phyloP scores from a whole-genome alignment of 2,888 invertebrate species.

The Smittia aterrima region DNA sequence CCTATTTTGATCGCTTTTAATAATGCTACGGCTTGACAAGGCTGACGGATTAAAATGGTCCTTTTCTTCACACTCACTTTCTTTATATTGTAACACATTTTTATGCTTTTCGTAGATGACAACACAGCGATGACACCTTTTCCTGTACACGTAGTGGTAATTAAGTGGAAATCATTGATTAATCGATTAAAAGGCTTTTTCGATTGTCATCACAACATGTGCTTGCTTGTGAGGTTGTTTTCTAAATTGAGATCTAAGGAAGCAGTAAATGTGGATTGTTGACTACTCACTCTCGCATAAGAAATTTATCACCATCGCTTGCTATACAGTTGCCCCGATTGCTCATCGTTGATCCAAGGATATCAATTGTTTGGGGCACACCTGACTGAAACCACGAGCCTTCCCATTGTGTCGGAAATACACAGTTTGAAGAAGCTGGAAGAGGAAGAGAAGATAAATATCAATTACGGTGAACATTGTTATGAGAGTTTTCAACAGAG shows the following conservation, averaged over 20 bases:
- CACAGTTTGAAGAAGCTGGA: slow-evolving; percentile 63
- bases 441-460: slow-evolving; percentile 33
- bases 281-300: slow-evolving; percentile 81
- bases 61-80: slow-evolving; percentile 78
- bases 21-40: slow-evolving; percentile 56
- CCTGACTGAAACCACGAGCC: slow-evolving; percentile 91
- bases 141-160: slow-evolving; percentile 58
- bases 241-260: neutral
- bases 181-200: neutral
- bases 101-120: slow-evolving; percentile 93
- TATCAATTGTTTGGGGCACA: slow-evolving; percentile 78
- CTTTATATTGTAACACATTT: slow-evolving; percentile 95
- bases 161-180: slow-evolving; percentile 11
- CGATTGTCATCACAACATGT: neutral
- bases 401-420: slow-evolving; percentile 80
- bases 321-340: slow-evolving; percentile 83
- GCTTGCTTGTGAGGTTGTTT: neutral
- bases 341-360: slow-evolving; percentile 77
- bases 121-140: slow-evolving; percentile 89
- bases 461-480: slow-evolving; percentile 17
- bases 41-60: slow-evolving; percentile 57
- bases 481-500: neutral
- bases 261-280: slow-evolving; percentile 37
- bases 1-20: slow-evolving; percentile 55
- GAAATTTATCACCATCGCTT: slow-evolving; percentile 83